Percentiles rank a stretch among this genome's conserved stretches.
Evolutionary conservation across 2,888 invertebrate genomes (phyloP).

Genomic region (Tinea pellionella): DNA sequence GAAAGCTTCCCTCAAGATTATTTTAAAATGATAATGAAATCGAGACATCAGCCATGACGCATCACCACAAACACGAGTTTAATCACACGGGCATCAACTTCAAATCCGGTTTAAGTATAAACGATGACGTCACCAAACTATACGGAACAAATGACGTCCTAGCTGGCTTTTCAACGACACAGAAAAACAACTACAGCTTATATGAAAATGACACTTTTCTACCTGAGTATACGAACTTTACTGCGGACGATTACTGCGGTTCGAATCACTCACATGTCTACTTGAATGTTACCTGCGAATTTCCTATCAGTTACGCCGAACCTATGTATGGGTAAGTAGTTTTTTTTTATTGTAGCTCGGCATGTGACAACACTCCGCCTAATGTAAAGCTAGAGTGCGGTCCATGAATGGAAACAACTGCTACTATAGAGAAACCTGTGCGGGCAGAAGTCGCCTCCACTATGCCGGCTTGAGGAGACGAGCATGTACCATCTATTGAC

Average conservation of each 20-base stretch:
- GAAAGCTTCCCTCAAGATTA: too few relatives aligned
- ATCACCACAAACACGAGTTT: background rate
- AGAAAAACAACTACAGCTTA: conserved; percentile 31
- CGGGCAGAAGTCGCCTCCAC: too few relatives aligned
- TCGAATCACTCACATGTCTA: conserved; percentile 56
- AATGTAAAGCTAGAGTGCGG: background rate
- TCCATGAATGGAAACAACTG: background rate
- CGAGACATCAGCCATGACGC: background rate
- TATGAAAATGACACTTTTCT: conserved; percentile 33
- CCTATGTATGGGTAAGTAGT: conserved; percentile 77
- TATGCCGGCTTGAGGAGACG: too few relatives aligned
- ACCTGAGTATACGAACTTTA: conserved; percentile 43
- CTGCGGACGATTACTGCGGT: conserved; percentile 47
- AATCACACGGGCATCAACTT: background rate
- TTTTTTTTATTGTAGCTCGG: too few relatives aligned
- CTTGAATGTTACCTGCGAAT: conserved; percentile 75
- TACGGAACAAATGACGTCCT: conserved; percentile 21
- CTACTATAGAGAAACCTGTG: background rate
- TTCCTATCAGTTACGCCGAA: conserved; percentile 75
- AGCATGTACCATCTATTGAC: too few relatives aligned
- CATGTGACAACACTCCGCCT: too few relatives aligned
- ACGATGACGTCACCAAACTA: conserved; percentile 18
- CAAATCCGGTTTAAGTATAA: background rate
- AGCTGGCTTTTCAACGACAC: conserved; percentile 8
- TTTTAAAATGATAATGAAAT: too few relatives aligned